Evolutionary conservation across 1,140 invertebrate genomes (phyloP).

Genomic region (Drosophila pectinifera): DNA sequence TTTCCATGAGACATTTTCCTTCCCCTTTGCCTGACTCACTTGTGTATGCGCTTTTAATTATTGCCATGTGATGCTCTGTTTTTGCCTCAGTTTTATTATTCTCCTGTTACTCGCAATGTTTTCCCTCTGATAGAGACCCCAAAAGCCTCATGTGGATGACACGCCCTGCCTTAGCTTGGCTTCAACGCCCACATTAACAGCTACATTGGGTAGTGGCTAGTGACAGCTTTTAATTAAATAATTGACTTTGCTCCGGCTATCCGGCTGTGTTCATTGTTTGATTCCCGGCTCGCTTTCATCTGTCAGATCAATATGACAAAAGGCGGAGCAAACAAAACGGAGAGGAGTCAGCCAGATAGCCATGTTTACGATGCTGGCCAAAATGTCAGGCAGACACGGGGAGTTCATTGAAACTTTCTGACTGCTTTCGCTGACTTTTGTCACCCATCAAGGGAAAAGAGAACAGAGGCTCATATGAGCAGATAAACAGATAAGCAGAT

Average conservation of each 20-base stretch:
- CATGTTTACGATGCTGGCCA: conserved; percentile 61
- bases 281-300: conserved; percentile 49
- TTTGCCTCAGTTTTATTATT: conserved; percentile 49
- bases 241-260: conserved; percentile 57
- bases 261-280: conserved; percentile 31
- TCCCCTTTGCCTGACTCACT: conserved; percentile 16
- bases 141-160: background rate
- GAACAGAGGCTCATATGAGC: conserved; percentile 26
- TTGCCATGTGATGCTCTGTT: conserved; percentile 52
- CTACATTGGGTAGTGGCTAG: conserved; percentile 44
- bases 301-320: conserved; percentile 49
- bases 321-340: conserved; percentile 18
- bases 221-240: conserved; percentile 82
- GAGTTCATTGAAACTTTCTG: conserved; percentile 64
- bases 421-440: conserved; percentile 34
- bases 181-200: conserved; percentile 54
- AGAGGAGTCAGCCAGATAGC: conserved; percentile 19
- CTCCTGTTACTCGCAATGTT: conserved; percentile 33
- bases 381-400: conserved; percentile 17
- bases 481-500: conserved; percentile 25
- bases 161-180: conserved; percentile 16
- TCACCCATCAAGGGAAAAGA: background rate
- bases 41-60: conserved; percentile 74
- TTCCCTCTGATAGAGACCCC: conserved; percentile 1
- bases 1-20: conserved; percentile 18